Conservation (phyloP, 2,797 vertebrate species). For the Neosalanx taihuensis region DNA sequence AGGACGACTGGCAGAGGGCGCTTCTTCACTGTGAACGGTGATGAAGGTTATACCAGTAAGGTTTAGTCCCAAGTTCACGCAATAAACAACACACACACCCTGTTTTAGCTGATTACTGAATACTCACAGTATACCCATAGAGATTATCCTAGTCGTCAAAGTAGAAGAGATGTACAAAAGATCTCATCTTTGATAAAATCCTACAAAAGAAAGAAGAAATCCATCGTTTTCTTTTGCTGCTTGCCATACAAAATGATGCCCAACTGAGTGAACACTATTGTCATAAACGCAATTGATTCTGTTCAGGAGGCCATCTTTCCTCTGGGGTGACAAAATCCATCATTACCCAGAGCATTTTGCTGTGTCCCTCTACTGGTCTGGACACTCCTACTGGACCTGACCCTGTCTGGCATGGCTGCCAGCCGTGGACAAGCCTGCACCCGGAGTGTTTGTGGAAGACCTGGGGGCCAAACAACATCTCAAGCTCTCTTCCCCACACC, state of each 20-base stretch:
- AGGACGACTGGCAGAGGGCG: not conserved
- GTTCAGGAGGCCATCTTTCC: too few relatives aligned
- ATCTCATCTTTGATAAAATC: conserved; percentile 68
- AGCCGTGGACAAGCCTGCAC: too few relatives aligned
- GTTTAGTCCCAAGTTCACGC: conserved; percentile 20
- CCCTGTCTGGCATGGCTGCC: too few relatives aligned
- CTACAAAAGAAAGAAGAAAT: conserved; percentile 80
- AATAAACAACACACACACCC: conserved; percentile 12
- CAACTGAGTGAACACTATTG: not conserved
- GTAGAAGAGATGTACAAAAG: conserved; percentile 79
- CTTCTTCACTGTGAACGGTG: conserved; percentile 14
- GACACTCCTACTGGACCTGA: too few relatives aligned
- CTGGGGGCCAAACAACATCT: too few relatives aligned
- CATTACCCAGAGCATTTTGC: too few relatives aligned
- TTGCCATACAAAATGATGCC: not conserved
- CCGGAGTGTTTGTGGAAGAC: too few relatives aligned
- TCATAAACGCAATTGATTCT: not conserved
- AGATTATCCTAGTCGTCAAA: conserved; percentile 23
- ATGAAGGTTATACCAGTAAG: conserved; percentile 35
- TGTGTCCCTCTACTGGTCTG: too few relatives aligned
- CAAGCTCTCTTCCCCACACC: too few relatives aligned
- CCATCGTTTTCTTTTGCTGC: not conserved
- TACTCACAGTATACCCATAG: conserved; percentile 10
- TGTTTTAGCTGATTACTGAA: conserved; percentile 28
- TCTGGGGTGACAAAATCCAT: too few relatives aligned